These are phyloP conservation scores for Alligator mississippiensis DNA, from an alignment of 2,113 vertebrate species.

Conservation along the genomic window DNA sequence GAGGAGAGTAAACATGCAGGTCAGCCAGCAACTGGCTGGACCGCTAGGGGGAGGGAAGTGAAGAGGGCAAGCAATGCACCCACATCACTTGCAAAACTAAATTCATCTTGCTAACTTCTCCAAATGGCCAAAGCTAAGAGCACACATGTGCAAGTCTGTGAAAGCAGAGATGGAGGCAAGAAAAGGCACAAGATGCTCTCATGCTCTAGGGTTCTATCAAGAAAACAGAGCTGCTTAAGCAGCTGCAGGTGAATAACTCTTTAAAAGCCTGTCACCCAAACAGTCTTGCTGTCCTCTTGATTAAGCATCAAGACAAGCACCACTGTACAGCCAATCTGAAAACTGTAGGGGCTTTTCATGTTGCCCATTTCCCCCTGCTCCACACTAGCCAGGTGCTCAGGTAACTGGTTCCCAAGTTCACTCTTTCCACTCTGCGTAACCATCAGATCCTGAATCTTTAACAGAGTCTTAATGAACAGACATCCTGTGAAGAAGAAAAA, in stretches of 20 bases:
- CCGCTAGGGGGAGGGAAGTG: neutral
- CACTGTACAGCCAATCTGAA: neutral
- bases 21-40: conserved; percentile 20
- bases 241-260: conserved; percentile 2
- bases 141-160: neutral
- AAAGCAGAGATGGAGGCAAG: conserved; percentile 20
- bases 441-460: neutral
- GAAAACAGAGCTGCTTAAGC: conserved; percentile 21
- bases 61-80: neutral
- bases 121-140: conserved; percentile 53
- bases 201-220: conserved; percentile 38
- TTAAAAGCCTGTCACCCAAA: neutral
- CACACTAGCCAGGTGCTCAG: neutral
- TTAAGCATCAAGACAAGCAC: neutral
- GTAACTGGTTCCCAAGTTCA: neutral
- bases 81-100: conserved; percentile 43
- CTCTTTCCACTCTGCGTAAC: neutral
- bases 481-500: conserved; percentile 65
- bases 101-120: conserved; percentile 40
- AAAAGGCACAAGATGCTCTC: conserved; percentile 16
- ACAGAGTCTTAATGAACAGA: conserved; percentile 52
- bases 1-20: conserved; percentile 40
- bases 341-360: neutral
- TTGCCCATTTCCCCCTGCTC: neutral
- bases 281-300: conserved; percentile 31